Percentiles rank a stretch among this genome's conserved stretches.
Conservation (phyloP, 2,888 invertebrate genomes). For the Drosophila subsilvestris region DNA sequence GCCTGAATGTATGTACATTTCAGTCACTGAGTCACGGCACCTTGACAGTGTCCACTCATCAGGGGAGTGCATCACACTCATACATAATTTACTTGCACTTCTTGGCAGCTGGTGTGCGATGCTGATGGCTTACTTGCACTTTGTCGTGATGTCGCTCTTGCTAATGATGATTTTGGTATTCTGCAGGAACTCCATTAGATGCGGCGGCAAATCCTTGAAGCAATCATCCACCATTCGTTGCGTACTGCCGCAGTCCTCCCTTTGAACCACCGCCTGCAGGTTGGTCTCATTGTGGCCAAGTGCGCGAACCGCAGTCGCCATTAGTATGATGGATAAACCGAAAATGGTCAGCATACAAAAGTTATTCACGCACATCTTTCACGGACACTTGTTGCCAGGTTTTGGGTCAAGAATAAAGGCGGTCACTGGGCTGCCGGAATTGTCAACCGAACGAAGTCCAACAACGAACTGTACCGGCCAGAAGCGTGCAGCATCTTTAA, state of each 20-base stretch:
- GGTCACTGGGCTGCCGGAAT: no score
- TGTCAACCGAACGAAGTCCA: slow-evolving; percentile 23
- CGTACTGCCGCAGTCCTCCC: slow-evolving; percentile 77
- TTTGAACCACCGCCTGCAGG: not conserved
- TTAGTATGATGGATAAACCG: not conserved
- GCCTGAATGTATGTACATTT: no score
- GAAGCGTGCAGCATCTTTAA: slow-evolving; percentile 25
- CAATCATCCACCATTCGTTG: slow-evolving; percentile 82
- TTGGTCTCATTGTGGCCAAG: slow-evolving; percentile 34
- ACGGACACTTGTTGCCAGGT: slow-evolving; percentile 62
- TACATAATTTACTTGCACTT: not conserved
- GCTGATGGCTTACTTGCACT: slow-evolving; percentile 83
- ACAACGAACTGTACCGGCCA: slow-evolving; percentile 46
- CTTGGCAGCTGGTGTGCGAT: not conserved
- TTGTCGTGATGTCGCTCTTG: slow-evolving; percentile 80
- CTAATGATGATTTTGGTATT: slow-evolving; percentile 81
- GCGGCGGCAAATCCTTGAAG: slow-evolving; percentile 82
- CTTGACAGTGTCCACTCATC: not conserved
- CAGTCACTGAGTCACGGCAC: no score
- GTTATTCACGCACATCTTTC: slow-evolving; percentile 35
- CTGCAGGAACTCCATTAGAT: slow-evolving; percentile 81
- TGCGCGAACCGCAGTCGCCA: slow-evolving; percentile 19
- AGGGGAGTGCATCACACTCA: not conserved
- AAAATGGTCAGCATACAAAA: slow-evolving; percentile 1
- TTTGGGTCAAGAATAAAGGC: not conserved